Base-by-base conservation (phyloP, 2,888 invertebrate genomes). In the Tenthredo amoena region DNA sequence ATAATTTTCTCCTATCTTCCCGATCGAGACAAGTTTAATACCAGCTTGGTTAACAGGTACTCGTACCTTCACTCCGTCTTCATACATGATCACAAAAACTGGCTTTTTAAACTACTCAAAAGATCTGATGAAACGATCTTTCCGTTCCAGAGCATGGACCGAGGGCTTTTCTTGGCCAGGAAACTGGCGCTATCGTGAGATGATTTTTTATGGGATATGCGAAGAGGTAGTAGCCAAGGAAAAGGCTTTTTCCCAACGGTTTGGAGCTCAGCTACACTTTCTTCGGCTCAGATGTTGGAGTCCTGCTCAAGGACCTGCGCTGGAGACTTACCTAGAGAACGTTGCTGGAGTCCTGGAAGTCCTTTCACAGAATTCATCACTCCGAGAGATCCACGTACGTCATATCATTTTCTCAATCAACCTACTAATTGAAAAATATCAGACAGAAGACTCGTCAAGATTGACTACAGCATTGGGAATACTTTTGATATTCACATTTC, bases 11-110 rank as follows among this genome's bases (percentile, higher is more conserved):
- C 68, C n/a, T 83, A 83, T 83, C 83, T 83, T 68, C 83, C 83
- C 15, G 83, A 83, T 34, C 71, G 68, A n/a, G 83, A 83, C 71
- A 83, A 83, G 50, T 83, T 83, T n/a, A 83, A 71, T 34, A 34
- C 83, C 5, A 83, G 83, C 31, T 83, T 83, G 83, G 83, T 83
- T 71, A 83, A 83, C 68, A 83, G 83, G 83, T 82, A 5, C n/a
- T 12, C n/a, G 12, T 18, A 37, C 15, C 5, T 21, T 18, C 1
- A 37, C 9, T 72, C 37, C 21, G 7, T 43, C 21, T 26, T 72
- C 7, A 34, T 77, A 18, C 21, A n/a, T 31, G 1, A 74, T n/a
- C 15, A 68, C 12, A 68, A 34, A 34, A 34, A 15, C 7, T 34
- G 62, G 26, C 12, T 26, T 62, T 62, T 37, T 40, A 10, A 72